These are phyloP conservation scores for Sylvicapra grimmia DNA, from an alignment of 2,113 vertebrate species.

Conservation along the genomic window DNA sequence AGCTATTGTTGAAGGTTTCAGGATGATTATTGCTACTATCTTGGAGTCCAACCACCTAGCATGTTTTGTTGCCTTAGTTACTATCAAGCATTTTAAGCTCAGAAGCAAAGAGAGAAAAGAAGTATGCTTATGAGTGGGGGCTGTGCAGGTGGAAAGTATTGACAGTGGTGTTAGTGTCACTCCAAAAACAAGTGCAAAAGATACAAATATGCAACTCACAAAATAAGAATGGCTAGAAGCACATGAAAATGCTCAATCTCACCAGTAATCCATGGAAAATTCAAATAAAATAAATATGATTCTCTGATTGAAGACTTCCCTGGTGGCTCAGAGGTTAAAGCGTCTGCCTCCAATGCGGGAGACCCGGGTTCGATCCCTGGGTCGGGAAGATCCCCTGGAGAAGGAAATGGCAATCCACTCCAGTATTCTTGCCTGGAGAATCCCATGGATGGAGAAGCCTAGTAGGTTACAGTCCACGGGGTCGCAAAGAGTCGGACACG, in stretches of 20 bases:
- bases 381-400: too few relatives aligned
- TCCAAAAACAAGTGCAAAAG: slow-evolving; percentile 28
- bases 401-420: too few relatives aligned
- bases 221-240: neutral
- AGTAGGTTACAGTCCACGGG: too few relatives aligned
- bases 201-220: slow-evolving; percentile 2
- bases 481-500: too few relatives aligned
- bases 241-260: neutral
- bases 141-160: neutral
- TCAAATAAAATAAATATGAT: neutral
- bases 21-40: slow-evolving; percentile 9
- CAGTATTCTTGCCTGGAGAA: too few relatives aligned
- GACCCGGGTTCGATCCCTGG: too few relatives aligned
- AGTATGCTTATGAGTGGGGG: neutral
- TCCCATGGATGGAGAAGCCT: too few relatives aligned
- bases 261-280: neutral
- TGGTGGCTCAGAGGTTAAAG: too few relatives aligned
- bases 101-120: neutral
- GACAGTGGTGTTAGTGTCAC: neutral
- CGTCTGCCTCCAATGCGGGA: too few relatives aligned
- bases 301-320: neutral
- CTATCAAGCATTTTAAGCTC: slow-evolving; percentile 13
- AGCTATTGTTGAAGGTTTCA: neutral
- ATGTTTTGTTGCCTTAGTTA: slow-evolving; percentile 46
- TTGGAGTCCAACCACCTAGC: slow-evolving; percentile 14